Conservation (phyloP, 2,113 vertebrate species). For the Cyanistes caeruleus region DNA sequence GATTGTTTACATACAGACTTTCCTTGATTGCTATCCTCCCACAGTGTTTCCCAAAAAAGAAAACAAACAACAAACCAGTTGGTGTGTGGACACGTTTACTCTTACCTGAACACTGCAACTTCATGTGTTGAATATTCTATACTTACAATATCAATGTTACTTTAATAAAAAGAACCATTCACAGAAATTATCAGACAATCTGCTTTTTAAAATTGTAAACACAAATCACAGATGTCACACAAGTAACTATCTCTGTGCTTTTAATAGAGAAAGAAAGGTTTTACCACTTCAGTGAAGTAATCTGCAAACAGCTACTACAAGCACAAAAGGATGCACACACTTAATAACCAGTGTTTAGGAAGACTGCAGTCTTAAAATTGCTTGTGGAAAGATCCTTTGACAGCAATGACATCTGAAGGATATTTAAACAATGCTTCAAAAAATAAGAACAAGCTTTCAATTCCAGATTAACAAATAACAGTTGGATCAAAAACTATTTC, state of each 20-base stretch:
- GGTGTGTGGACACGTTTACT: background rate
- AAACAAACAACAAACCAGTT: background rate
- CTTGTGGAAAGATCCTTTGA: background rate
- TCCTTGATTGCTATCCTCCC: background rate
- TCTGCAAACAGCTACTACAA: background rate
- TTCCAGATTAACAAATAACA: background rate
- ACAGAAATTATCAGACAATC: background rate
- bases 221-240: background rate
- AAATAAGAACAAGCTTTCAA: background rate
- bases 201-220: background rate
- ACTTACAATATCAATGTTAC: background rate
- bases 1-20: background rate
- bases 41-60: background rate
- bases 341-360: background rate
- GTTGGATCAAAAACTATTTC: background rate
- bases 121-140: background rate
- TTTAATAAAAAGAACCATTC: background rate
- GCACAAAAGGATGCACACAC: background rate
- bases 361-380: background rate
- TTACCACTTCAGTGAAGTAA: background rate
- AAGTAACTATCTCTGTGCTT: background rate
- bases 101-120: background rate
- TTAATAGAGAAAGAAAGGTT: background rate
- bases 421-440: background rate
- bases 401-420: background rate